phyloP scores from a whole-genome alignment of 2,113 vertebrate species.

The Origma solitaria region DNA sequence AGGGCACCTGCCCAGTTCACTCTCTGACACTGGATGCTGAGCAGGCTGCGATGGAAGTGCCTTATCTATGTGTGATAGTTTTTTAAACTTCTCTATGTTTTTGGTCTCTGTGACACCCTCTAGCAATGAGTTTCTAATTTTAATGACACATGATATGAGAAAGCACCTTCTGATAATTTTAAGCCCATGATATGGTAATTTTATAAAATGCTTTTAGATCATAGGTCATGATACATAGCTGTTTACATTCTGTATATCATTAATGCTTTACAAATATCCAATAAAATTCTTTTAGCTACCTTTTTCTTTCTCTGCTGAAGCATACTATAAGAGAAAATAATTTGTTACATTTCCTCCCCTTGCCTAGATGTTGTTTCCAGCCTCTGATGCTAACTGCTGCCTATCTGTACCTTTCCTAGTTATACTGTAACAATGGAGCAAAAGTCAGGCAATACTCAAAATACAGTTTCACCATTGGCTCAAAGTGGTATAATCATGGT shows the following conservation, averaged over 20 bases:
- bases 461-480: not conserved
- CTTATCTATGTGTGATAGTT: not conserved
- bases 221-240: not conserved
- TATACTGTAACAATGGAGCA: not conserved
- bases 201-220: not conserved
- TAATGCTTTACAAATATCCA: not conserved
- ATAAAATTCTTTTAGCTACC: not conserved
- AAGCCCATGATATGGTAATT: not conserved
- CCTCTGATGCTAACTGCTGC: not conserved
- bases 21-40: not conserved
- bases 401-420: not conserved
- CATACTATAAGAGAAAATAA: not conserved
- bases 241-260: not conserved
- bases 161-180: not conserved
- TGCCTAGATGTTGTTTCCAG: not conserved
- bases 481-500: not conserved
- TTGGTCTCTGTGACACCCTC: not conserved
- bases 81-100: not conserved
- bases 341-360: not conserved
- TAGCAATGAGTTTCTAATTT: not conserved
- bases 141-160: not conserved
- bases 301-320: not conserved
- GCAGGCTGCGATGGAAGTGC: not conserved
- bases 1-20: not conserved
- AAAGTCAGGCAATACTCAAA: not conserved